Base-by-base conservation (phyloP, 2,888 invertebrate species). In the Macrophya alboannulata region DNA sequence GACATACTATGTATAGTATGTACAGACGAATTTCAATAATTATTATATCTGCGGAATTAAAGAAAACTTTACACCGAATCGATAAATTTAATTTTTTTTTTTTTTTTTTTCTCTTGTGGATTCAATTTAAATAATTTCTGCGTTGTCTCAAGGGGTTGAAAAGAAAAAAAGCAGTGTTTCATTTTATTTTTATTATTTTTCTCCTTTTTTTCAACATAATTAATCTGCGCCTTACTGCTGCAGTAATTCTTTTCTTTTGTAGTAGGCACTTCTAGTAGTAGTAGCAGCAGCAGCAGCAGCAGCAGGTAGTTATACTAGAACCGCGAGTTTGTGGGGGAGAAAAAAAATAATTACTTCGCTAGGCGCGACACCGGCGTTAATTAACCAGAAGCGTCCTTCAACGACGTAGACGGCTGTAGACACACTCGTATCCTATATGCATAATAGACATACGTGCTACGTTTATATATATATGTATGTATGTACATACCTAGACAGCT, bases 361-460 rank as follows among this genome's bases (percentile, higher is more conserved):
- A 3, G 62, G 62, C 62, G 25, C 25, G 25, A 62, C 62, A 12
- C 10, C 62, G 25, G 62, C 62, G 62, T 62, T 62, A 62, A 62
- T 62, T 62, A 62, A 62, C 62, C 62, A 21, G 62, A 62, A 62
- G 25, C 25, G 62, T 62, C 62, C 62, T 62, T 62, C 62, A 62
- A 25, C 62, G 12, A 25, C 62, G 62, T 10, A 62, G 62, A 62
- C 62, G 21, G 62, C 25, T 25, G 25, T 21, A 62, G 25, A 62
- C 62, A 25, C 10, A 25, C 62, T 25, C 62, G 25, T 25, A 10
- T 48, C 48, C 48, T 48, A 10, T 21, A 25, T 10, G 62, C 9
- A 9, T 25, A 62, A 62, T 25, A 25, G 10, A 55, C n/a, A 55
- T 8, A n/a, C 31, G 31, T 31, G 3, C 31, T 31, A 31, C 31